Percentiles rank a stretch among this genome's conserved stretches.
Conservation (phyloP, 1,140 invertebrate genomes). For the Drosophila leontia region DNA sequence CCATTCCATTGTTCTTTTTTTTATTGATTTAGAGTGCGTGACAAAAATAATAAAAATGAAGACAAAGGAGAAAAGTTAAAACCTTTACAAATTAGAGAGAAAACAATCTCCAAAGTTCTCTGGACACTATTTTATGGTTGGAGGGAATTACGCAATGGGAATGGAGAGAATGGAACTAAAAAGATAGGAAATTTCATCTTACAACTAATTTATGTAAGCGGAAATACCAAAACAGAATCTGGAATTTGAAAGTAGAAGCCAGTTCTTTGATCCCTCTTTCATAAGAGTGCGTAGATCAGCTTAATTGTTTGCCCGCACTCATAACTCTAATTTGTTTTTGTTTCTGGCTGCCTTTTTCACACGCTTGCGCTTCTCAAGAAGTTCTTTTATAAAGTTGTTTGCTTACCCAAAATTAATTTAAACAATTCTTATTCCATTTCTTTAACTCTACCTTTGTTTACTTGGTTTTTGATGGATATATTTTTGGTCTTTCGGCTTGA, state of each 20-base stretch:
- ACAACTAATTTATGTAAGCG: constrained; percentile 69
- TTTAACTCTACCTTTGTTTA: constrained; percentile 40
- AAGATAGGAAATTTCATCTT: constrained; percentile 38
- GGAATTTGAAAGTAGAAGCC: constrained; percentile 72
- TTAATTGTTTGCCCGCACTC: constrained; percentile 66
- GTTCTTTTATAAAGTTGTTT: constrained; percentile 40
- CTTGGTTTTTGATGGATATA: constrained; percentile 54
- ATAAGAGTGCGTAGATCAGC: constrained; percentile 40
- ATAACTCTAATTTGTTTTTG: constrained; percentile 65
- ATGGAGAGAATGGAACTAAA: constrained; percentile 24
- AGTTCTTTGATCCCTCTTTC: constrained; percentile 63
- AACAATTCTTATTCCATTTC: constrained; percentile 46
- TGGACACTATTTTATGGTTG: constrained; percentile 47
- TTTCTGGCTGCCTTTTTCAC: constrained; percentile 37
- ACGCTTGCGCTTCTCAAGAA: constrained; percentile 41
- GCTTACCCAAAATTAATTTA: constrained; percentile 50
- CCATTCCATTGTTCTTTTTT: constrained; percentile 5
- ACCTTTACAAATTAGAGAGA: constrained; percentile 31
- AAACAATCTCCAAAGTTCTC: constrained; percentile 41
- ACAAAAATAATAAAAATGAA: constrained; percentile 36
- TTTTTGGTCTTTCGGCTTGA: constrained; percentile 45
- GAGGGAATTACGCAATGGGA: constrained; percentile 66
- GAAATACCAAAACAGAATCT: constrained; percentile 59
- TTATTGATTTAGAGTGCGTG: constrained; percentile 69
- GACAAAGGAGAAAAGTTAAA: constrained; percentile 23